Conservation (phyloP, 2,888 invertebrate genomes). For the Exocentrus adspersus region DNA sequence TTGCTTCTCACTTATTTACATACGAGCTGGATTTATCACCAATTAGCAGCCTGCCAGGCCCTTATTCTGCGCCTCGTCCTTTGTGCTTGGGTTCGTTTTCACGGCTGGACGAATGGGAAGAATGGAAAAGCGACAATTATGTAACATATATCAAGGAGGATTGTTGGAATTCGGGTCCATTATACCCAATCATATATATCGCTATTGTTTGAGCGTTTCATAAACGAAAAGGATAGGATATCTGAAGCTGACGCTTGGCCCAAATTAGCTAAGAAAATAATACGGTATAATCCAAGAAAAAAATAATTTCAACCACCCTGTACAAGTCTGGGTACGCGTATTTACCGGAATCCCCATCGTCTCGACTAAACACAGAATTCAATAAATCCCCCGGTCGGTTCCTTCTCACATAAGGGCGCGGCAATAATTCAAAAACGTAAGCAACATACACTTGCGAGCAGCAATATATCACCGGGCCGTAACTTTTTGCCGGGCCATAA, state of each 20-base stretch:
- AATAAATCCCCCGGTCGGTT: conserved; percentile 39
- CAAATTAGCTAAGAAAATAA: too few species aligned
- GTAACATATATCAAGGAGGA: conserved; percentile 27
- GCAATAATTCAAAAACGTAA: conserved; percentile 52
- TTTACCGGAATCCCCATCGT: neutral
- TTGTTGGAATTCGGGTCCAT: conserved; percentile 22
- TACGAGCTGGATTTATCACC: conserved; percentile 58
- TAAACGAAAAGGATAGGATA: neutral
- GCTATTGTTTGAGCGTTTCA: conserved; percentile 9
- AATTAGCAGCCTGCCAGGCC: conserved; percentile 52
- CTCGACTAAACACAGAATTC: neutral
- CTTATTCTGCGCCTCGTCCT: conserved; percentile 35
- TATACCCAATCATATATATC: conserved; percentile 1
- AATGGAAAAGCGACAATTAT: conserved; percentile 50
- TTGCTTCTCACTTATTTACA: conserved; percentile 45
- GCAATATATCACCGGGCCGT: conserved; percentile 51
- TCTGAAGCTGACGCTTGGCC: neutral
- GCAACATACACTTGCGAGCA: conserved; percentile 55
- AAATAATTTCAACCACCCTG: too few species aligned
- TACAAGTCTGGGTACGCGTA: too few species aligned
- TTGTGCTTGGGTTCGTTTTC: conserved; percentile 51
- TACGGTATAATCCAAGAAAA: too few species aligned
- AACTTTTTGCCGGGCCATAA: conserved; percentile 51
- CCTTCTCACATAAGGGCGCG: conserved; percentile 44
- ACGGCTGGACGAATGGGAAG: conserved; percentile 47